Evolutionary conservation across 1,140 invertebrate species (phyloP), one percentile per base, ranked within the genome.

Genomic region (Tenebrio molitor): DNA sequence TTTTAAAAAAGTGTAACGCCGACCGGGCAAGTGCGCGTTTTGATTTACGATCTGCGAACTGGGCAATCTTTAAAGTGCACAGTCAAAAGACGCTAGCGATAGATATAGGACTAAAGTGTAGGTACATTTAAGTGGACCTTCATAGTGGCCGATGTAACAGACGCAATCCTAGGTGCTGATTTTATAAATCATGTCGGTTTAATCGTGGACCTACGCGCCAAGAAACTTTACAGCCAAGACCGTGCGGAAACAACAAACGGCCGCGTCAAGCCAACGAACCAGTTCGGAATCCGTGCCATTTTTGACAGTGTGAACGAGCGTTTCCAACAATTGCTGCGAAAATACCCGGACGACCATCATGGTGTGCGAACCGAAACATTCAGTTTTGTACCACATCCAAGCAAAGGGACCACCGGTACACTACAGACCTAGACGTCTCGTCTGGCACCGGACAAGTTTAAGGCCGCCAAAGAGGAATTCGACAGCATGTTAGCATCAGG

Each of bases 91-190:
- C 63, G 1, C 12, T 65, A 14, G 14, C 2, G 1, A 2, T 65
- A 1, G 16, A 65, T 19, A 16, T 65, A 36, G 63, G 63, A 12
- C 16, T 79, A 1, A 72, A 76, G 5, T 76, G 82, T n/a, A n/a
- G n/a, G n/a, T 36, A 63, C 74, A n/a, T 81, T 81, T 34, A 41
- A 25, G 14, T 85, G 82, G 83, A 29, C 66, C 4, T 85, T 85
- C 46, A 75, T 83, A 7, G 69, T 85, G 1, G 83, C 83, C 1
- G 79, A 81, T 23, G 80, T 83, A 0, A 42, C 58, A 0, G 78
- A 79, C 29, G 76, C 84, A 0, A 84, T 84, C 1, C 76, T 84
- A 0, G 83, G 83, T 23, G 81, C 83, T 1, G 83, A 84, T 64
- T 83, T 84, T 44, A 68, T 86, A 5, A 15, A 25, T 0, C 44